Evolutionary conservation across 2,113 vertebrate genomes (phyloP).

Genomic region (Lagopus muta): DNA sequence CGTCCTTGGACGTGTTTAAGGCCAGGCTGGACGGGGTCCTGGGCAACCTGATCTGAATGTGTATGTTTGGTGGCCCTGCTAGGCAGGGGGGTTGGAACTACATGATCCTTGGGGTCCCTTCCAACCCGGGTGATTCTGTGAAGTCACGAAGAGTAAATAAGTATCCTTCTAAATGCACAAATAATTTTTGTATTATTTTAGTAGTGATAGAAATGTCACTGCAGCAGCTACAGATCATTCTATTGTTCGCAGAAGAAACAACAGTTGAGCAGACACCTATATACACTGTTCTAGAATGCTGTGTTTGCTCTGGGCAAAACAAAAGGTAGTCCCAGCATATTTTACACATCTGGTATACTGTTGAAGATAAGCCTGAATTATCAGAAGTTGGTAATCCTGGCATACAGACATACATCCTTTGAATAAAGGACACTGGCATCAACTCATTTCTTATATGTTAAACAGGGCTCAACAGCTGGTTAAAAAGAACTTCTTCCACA

Average conservation of each 20-base stretch:
- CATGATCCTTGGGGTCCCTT: too few relatives aligned
- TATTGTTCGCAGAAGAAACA: background rate
- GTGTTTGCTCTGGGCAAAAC: background rate
- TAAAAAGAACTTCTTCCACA: background rate
- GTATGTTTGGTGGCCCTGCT: too few relatives aligned
- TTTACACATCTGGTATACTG: background rate
- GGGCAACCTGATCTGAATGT: too few relatives aligned
- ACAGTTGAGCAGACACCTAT: rapidly evolving
- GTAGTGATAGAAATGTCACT: background rate
- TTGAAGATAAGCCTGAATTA: background rate
- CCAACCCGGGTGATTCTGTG: too few relatives aligned
- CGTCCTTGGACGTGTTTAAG: too few relatives aligned
- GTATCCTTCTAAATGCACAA: background rate
- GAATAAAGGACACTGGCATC: background rate
- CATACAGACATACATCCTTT: background rate
- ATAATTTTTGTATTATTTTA: background rate
- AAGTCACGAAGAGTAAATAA: background rate
- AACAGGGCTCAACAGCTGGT: background rate
- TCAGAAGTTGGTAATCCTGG: background rate
- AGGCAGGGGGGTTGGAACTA: too few relatives aligned
- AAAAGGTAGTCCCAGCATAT: background rate
- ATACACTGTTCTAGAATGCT: background rate
- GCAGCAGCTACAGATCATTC: background rate
- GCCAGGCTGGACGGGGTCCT: too few relatives aligned
- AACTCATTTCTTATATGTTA: background rate